These are phyloP conservation scores for Pocillopora grandis DNA, from an alignment of 92 coral and sea anemone genomes.

Conservation along the genomic window DNA sequence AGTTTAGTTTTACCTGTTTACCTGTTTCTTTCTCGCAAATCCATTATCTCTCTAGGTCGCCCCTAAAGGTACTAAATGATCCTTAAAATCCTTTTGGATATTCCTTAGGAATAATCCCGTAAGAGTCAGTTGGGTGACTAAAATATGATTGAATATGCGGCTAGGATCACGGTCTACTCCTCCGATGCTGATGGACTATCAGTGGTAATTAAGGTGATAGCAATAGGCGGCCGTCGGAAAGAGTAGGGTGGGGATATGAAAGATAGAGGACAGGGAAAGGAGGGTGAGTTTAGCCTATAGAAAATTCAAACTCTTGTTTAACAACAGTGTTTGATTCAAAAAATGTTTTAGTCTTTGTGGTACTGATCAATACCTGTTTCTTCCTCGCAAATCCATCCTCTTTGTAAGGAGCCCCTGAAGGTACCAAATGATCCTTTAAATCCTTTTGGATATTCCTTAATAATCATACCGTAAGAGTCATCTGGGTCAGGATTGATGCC, in stretches of 20 bases:
- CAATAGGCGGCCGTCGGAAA: no score
- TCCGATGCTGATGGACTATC: no score
- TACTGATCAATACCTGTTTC: not conserved
- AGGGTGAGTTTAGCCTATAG: no score
- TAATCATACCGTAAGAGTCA: not conserved
- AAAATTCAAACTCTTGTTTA: no score
- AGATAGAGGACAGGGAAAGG: no score
- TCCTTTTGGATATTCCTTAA: not conserved
- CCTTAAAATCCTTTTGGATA: not conserved
- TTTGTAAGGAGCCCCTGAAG: not conserved
- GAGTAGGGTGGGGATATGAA: no score
- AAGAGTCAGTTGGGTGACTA: not conserved
- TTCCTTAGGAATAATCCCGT: not conserved
- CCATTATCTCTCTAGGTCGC: not conserved
- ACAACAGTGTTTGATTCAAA: not conserved
- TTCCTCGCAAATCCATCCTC: conserved; percentile 15
- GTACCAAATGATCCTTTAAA: not conserved
- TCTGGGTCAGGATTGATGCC: not conserved
- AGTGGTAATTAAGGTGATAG: no score
- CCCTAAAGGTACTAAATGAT: not conserved
- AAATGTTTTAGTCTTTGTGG: not conserved
- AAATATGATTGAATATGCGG: no score
- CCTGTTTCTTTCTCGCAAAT: conserved; percentile 20
- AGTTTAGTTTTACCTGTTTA: no score
- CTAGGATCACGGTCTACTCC: no score